Conservation (phyloP, 2,797 vertebrate species). For the Poecilia velifera region DNA sequence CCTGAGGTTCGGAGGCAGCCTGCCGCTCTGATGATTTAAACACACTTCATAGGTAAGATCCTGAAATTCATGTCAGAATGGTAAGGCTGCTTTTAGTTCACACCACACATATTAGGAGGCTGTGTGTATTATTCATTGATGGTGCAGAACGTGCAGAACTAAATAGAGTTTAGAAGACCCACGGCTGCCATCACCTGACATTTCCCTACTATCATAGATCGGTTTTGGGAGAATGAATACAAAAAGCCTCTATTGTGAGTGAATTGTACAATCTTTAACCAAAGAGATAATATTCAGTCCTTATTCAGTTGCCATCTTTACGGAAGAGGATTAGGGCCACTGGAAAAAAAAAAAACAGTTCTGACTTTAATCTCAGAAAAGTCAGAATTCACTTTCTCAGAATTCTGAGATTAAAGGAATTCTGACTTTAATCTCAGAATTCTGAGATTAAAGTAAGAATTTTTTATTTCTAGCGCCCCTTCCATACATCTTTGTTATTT, state of each 20-base stretch:
- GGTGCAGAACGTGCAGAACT: slow-evolving; percentile 11
- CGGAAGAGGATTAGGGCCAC: too few relatives aligned
- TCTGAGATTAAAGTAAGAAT: too few relatives aligned
- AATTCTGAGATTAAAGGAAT: too few relatives aligned
- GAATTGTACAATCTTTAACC: slow-evolving; percentile 58
- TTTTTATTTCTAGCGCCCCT: too few relatives aligned
- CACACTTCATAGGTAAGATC: slow-evolving; percentile 61
- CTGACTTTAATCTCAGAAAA: too few relatives aligned
- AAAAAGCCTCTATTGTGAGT: slow-evolving; percentile 37
- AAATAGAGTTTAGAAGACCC: not conserved
- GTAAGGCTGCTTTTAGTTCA: slow-evolving; percentile 22
- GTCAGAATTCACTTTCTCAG: too few relatives aligned
- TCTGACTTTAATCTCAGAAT: too few relatives aligned
- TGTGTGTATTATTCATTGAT: slow-evolving; percentile 16
- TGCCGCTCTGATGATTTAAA: slow-evolving; percentile 64
- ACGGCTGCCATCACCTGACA: not conserved
- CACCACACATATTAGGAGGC: not conserved
- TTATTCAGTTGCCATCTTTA: slow-evolving; percentile 50
- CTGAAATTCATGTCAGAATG: not conserved
- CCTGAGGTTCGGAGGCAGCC: slow-evolving; percentile 31
- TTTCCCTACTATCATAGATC: not conserved
- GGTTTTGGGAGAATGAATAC: slow-evolving; percentile 59
- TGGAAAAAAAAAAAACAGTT: too few relatives aligned
- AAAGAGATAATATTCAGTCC: slow-evolving; percentile 38
- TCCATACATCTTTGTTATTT: slow-evolving; percentile 37